Conservation (phyloP, 2,888 invertebrate species). For the Drosophila pegasa region DNA sequence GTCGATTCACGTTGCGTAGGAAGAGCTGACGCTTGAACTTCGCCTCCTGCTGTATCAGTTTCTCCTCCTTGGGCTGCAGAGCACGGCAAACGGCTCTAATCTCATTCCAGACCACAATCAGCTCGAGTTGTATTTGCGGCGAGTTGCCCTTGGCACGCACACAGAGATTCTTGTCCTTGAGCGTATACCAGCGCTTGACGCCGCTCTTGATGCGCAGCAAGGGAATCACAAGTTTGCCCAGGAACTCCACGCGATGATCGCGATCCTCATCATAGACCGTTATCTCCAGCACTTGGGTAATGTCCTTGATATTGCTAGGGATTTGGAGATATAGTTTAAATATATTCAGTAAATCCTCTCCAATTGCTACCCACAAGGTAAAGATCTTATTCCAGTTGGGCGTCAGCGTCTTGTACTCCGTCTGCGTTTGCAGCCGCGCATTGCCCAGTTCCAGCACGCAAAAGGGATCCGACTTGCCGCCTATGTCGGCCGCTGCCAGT, state of each 20-base stretch:
- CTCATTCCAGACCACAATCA: constrained; percentile 96
- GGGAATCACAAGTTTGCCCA: constrained; percentile 96
- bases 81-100: constrained; percentile 95
- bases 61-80: constrained; percentile 97
- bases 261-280: constrained; percentile 99
- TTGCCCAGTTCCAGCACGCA: constrained; percentile 98
- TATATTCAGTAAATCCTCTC: too few species aligned
- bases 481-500: constrained; percentile 96
- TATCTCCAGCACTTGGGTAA: constrained; percentile 96
- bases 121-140: constrained; percentile 92
- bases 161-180: constrained; percentile 97
- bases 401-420: constrained; percentile 98
- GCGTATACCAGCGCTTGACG: constrained; percentile 97
- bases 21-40: constrained; percentile 98
- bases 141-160: constrained; percentile 95
- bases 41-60: constrained; percentile 96
- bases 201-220: constrained; percentile 94
- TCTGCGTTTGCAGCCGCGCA: constrained; percentile 97
- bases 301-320: constrained; percentile 95
- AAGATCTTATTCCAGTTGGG: constrained; percentile 99
- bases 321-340: constrained; percentile 43
- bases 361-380: constrained; percentile 92
- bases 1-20: constrained; percentile 95
- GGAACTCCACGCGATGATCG: constrained; percentile 98
- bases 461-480: constrained; percentile 99